Evolutionary conservation across 2,113 vertebrate genomes (phyloP), one percentile per base, ranked within the genome.

Genomic region (Gobio gobio): DNA sequence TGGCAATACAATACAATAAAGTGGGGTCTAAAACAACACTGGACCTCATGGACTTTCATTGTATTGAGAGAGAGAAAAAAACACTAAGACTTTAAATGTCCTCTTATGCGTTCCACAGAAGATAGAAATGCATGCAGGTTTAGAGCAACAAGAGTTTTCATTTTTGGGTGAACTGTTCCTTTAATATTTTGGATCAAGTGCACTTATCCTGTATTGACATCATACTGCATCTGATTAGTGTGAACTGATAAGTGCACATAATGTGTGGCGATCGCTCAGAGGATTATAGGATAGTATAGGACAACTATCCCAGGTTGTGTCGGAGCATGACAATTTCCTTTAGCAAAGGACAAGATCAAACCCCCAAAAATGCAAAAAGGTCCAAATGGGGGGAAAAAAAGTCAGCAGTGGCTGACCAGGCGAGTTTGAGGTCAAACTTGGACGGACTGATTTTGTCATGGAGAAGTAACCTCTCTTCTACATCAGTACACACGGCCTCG

Each of bases 401-500:
- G 54, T 56, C 54, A 22, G 54, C 18, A 2, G 2, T 56, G 54
- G 1, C 54, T 56, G 54, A 22, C 54, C 7, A 18, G 54, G 54
- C 40, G 54, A 56, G 43, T 81, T 36, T 68, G 26, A 33, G 61
- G 24, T 68, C 26, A 10, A 56, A 51, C 29, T 82, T 70, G 16
- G 43, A 18, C 13, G 18, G 43, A 63, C 66, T 66, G 66, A 29
- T 18, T 79, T 83, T 45, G 49, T 84, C 83, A 83, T 16, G 29
- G 22, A 29, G 77, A 84, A 84, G 72, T 81, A 47, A 76, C 49
- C 49, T 45, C 24, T 40, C 81, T 83, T 83, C 58, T 82, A 64
- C 83, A 81, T 73, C 70, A 84, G 78, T 63, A 59, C 47, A 80
- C 68, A 16, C 16, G 5, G 83, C 74, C 73, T 85, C 75, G 70